These are phyloP conservation scores for Drosophila ohnishii DNA, from an alignment of 1,140 invertebrate genomes.

Conservation along the genomic window DNA sequence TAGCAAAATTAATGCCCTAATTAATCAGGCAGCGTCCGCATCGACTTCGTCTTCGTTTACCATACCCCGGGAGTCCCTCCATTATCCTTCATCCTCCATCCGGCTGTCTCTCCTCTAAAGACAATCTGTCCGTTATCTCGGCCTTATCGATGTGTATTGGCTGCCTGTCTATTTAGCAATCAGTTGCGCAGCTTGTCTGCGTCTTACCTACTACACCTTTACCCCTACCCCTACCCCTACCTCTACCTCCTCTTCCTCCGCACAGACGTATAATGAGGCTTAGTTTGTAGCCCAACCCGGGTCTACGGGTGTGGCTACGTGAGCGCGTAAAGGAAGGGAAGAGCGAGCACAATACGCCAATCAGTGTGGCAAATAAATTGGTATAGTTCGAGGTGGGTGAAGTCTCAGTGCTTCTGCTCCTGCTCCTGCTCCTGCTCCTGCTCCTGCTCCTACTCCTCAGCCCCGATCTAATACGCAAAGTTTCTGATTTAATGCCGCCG, in stretches of 20 bases:
- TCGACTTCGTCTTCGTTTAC: conserved; percentile 7
- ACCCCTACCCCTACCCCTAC: background rate
- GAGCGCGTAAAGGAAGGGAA: conserved; percentile 22
- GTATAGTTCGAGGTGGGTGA: conserved; percentile 38
- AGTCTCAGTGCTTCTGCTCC: background rate
- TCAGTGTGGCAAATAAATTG: conserved; percentile 60
- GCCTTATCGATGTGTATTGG: conserved; percentile 58
- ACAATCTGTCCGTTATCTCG: conserved; percentile 54
- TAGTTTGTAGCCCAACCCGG: conserved; percentile 51
- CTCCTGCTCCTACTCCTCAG: background rate
- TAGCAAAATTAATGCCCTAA: conserved; percentile 82
- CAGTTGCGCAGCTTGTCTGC: conserved; percentile 58
- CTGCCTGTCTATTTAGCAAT: conserved; percentile 65
- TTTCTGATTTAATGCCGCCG: conserved; percentile 50
- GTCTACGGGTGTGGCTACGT: conserved; percentile 27
- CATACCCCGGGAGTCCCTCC: background rate
- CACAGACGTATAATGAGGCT: conserved; percentile 53
- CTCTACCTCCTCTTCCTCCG: background rate
- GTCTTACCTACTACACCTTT: conserved; percentile 23
- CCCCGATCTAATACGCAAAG: conserved; percentile 49
- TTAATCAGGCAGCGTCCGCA: conserved; percentile 67
- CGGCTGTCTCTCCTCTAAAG: conserved; percentile 16
- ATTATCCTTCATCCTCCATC: background rate
- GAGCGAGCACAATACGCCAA: conserved; percentile 54
- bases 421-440: background rate